Evolutionary conservation across 2,113 vertebrate genomes (phyloP).

Genomic region (Amphiprion ocellaris): DNA sequence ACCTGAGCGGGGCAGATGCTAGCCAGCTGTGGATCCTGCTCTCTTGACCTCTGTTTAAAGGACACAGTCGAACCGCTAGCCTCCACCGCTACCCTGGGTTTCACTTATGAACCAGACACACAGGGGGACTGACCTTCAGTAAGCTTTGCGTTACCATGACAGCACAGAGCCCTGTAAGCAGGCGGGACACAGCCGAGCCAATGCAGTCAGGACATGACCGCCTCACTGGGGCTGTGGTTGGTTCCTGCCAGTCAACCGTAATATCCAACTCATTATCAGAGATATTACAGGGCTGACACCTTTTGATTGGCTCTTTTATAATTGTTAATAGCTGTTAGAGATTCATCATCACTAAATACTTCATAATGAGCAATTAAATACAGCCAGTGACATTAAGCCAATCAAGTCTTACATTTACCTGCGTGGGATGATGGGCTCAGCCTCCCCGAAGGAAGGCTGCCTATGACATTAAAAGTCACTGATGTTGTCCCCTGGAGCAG

Average conservation of each 20-base stretch:
- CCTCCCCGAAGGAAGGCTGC: conserved; percentile 20
- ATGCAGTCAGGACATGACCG: background rate
- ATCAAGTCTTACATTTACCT: conserved; percentile 55
- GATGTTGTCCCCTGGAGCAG: conserved; percentile 27
- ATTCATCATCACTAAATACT: conserved; percentile 54
- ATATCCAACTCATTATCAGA: conserved; percentile 59
- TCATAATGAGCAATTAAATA: conserved; percentile 64
- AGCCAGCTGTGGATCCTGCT: conserved; percentile 10
- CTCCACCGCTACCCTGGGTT: background rate
- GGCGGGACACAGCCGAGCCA: conserved; percentile 5
- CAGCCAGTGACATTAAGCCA: conserved; percentile 52
- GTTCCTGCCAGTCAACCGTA: conserved; percentile 56
- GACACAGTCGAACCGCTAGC: conserved; percentile 31
- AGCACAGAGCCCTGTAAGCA: conserved; percentile 28
- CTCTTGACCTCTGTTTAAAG: conserved; percentile 32
- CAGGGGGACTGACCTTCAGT: conserved; percentile 35
- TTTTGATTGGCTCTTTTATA: conserved; percentile 58
- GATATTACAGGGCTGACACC: conserved; percentile 49
- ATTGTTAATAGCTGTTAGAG: conserved; percentile 38
- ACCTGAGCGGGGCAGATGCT: conserved; percentile 24
- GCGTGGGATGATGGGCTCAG: conserved; percentile 38
- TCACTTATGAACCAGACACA: conserved; percentile 17
- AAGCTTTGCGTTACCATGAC: conserved; percentile 34
- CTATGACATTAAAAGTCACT: conserved; percentile 50
- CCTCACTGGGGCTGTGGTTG: conserved; percentile 13